Evolutionary conservation across 2,113 vertebrate species (phyloP), one percentile per base, ranked within the genome.

Genomic region (Dinomys branickii): DNA sequence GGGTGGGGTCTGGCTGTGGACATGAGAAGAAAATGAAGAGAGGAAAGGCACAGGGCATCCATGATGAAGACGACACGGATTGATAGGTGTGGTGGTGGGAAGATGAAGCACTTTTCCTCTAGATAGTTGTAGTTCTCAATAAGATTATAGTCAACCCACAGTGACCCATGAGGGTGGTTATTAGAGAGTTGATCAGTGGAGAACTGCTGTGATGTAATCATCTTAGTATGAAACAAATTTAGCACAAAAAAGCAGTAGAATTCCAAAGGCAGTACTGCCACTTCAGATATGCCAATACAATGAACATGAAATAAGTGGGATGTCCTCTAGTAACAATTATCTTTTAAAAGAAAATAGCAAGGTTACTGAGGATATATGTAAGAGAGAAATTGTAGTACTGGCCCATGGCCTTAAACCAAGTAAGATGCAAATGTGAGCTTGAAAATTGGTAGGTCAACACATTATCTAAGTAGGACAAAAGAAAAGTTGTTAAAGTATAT

Each of bases 81-180:
- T 61, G 77, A 9, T 4, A 59, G 41, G 28, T 33, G 30, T 56
- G 17, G 10, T 88, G 14, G n/a, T 61, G 20, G 41, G 14, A 90
- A 94, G 13, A 90, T 20, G 22, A 67, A 61, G 3, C 0, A 41
- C 5, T 86, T 78, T 88, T 65, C 8, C 89, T 88, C 83, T 86
- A 19, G 26, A 67, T 85, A 38, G 52, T 95, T 88, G 13, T 22
- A 50, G 44, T 44, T 96, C 92, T 88, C 52, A 89, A 56, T 73
- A 82, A 95, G 93, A 24, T 63, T 65, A 80, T n/a, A 88, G 85
- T 52, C 24, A 69, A 61, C 7, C 11, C 44, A 91, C 5, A 78
- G 17, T 83, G 52, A 56, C 20, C 71, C 82, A 38, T 17, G 7
- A 81, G 14, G 24, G 81, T 50, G 13, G 6, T 10, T 56, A 30